Percentiles rank a stretch among this genome's conserved stretches.
These are phyloP conservation scores for Orius insidiosus DNA, from an alignment of 1,140 invertebrate species.

Conservation along the genomic window DNA sequence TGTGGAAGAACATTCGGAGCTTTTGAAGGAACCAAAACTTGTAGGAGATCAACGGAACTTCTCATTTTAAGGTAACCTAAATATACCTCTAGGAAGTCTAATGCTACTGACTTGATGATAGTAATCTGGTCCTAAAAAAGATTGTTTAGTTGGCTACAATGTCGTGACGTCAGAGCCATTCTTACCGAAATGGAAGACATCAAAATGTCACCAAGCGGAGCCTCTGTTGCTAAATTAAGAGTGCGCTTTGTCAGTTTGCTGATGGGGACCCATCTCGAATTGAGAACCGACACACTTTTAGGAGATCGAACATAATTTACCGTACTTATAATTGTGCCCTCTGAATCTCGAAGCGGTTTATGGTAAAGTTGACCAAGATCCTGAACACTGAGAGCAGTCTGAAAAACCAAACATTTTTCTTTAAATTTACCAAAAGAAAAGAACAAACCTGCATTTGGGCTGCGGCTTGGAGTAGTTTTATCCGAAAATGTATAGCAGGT, in stretches of 20 bases:
- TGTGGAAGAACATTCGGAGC: slow-evolving; percentile 86
- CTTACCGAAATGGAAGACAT: slow-evolving; percentile 58
- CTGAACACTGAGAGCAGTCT: slow-evolving; percentile 69
- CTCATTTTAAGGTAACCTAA: slow-evolving; percentile 90
- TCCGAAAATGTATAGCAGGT: slow-evolving; percentile 71
- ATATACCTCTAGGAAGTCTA: slow-evolving; percentile 66
- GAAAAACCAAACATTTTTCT: slow-evolving; percentile 18
- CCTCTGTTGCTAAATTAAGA: slow-evolving; percentile 42
- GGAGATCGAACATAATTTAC: slow-evolving; percentile 68
- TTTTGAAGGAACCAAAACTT: slow-evolving; percentile 79
- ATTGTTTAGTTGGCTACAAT: too few species aligned
- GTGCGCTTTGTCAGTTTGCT: slow-evolving; percentile 47
- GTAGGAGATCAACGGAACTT: slow-evolving; percentile 82
- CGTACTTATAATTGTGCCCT: slow-evolving; percentile 74
- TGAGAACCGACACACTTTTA: slow-evolving; percentile 67
- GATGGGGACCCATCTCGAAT: slow-evolving; percentile 76
- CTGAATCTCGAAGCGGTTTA: slow-evolving; percentile 66
- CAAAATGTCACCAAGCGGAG: slow-evolving; percentile 59
- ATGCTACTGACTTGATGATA: slow-evolving; percentile 78
- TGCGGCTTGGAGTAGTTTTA: slow-evolving; percentile 78
- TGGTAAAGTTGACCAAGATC: slow-evolving; percentile 87
- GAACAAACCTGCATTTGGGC: slow-evolving; percentile 77
- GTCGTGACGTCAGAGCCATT: too few species aligned
- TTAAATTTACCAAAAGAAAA: neutral
- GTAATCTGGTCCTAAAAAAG: slow-evolving; percentile 60